Conservation (phyloP, 2,888 invertebrate genomes). For the Hydrotaea cyrtoneurina region DNA sequence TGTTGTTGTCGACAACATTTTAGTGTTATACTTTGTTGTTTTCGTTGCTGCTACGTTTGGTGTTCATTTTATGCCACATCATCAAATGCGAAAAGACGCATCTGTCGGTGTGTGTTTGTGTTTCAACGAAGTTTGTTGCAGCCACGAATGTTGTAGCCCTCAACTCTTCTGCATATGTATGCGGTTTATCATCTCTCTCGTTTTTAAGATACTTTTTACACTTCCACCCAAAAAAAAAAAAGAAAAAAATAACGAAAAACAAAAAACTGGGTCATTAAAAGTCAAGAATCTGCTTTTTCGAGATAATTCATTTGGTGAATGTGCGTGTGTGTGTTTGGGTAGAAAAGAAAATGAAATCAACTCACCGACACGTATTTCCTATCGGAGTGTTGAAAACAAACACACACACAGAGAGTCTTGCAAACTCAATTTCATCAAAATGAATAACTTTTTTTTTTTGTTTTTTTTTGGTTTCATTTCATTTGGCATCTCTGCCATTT, state of each 20-base stretch:
- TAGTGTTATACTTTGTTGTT: too few relatives aligned
- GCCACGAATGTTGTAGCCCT: neutral
- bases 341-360: neutral
- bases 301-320: neutral
- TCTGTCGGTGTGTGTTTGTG: too few relatives aligned
- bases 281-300: neutral
- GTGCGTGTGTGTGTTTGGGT: neutral
- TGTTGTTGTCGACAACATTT: too few relatives aligned
- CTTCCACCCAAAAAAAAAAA: too few relatives aligned
- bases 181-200: neutral
- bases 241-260: too few relatives aligned
- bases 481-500: neutral
- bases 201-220: neutral
- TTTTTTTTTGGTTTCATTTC: neutral
- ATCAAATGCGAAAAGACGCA: neutral
- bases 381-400: neutral
- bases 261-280: conserved; percentile 18
- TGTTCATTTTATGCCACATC: neutral
- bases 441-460: neutral
- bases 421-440: neutral
- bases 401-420: neutral
- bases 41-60: too few relatives aligned
- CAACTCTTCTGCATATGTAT: neutral
- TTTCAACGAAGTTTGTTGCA: neutral
- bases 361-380: neutral